Base-by-base conservation (phyloP, 2,888 invertebrate genomes). In the Caenorhabditis panamensis region DNA sequence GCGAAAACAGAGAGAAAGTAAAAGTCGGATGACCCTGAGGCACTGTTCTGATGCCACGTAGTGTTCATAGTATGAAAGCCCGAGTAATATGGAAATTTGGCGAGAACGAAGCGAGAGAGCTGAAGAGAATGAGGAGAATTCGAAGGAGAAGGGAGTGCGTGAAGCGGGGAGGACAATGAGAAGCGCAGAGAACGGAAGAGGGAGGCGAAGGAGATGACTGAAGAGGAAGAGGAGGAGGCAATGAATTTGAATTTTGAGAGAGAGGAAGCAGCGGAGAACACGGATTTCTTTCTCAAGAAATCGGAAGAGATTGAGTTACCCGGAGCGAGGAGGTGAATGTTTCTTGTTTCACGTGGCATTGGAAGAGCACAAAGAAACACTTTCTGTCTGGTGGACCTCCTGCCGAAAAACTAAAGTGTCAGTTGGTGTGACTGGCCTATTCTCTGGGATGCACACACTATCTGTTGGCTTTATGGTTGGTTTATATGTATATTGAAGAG, bases 1-100 rank as follows among this genome's bases (percentile, higher is more conserved):
- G 94, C 93, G 0, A 92, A 94, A 68, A 91, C 92, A 44, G 79
- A 93, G 93, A 79, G n/a, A n/a, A 92, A 93, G 0, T 93, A 92
- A 81, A 93, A 93, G 0, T 94, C 22, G 94, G 58, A 8, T 44
- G 41, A 59, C 59, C 44, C 44, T 59, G 41, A 24, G 37, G 22
- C 31, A 6, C 31, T 18, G 28, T 56, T 56, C 56, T 41, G 59
- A 69, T 49, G 51, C 51, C 51, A 51, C 51, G 51, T 51, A 24
- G 51, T 9, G 11, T 9, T 24, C 8, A 18, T 22, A 4, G 4
- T 31, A 24, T 24, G 11, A 51, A 51, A 41, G 36, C 36, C 41
- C 41, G 41, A 16, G 16, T 53, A 69, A 69, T 69, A 69, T 69
- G 69, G 69, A 69, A 66, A 72, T 61, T 64, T 51, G 51, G 37